Conservation (phyloP, 2,888 invertebrate species). For the Temnothorax unifasciatus region DNA sequence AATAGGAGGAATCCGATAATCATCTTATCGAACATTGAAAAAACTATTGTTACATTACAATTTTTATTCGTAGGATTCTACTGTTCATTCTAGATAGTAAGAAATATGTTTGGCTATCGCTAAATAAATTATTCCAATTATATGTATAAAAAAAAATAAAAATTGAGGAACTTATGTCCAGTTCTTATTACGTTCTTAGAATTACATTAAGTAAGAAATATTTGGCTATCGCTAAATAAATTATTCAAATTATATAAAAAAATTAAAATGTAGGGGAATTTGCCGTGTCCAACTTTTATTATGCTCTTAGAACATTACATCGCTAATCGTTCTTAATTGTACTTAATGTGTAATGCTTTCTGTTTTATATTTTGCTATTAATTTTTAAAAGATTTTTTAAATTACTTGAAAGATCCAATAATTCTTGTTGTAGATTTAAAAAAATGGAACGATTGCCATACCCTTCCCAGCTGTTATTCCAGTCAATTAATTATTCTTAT, state of each 20-base stretch:
- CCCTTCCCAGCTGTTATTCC: background rate
- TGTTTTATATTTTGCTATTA: background rate
- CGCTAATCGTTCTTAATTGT: background rate
- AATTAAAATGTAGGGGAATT: background rate
- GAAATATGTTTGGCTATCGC: background rate
- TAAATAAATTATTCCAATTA: background rate
- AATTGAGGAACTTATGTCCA: background rate
- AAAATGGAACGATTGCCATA: background rate
- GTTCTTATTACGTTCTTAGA: background rate
- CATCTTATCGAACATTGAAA: background rate
- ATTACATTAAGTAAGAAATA: background rate
- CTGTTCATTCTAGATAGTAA: background rate
- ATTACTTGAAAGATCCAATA: background rate
- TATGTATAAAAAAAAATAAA: background rate
- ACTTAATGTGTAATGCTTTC: background rate
- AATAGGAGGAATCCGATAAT: background rate
- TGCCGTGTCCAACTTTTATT: background rate
- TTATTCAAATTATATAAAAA: constrained; percentile 3
- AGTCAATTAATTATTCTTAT: background rate
- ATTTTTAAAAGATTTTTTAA: background rate
- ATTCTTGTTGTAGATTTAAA: background rate
- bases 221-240: background rate
- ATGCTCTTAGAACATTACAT: background rate
- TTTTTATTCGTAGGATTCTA: background rate
- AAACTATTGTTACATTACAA: background rate